These are phyloP conservation scores for Lanius ludovicianus DNA, from an alignment of 2,113 vertebrate species.

Conservation along the genomic window DNA sequence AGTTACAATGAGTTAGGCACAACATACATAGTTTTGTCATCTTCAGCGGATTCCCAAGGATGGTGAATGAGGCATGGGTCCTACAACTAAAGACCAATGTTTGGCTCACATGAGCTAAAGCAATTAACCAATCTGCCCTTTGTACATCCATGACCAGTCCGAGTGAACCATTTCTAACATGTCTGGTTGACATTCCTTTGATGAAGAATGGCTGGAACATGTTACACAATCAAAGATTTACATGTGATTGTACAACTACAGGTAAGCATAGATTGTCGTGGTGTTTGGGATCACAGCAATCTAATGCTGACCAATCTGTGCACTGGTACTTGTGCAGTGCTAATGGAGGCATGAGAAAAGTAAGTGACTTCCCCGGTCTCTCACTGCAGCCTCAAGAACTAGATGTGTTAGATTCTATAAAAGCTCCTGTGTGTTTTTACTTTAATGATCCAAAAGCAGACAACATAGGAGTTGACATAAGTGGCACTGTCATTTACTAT, in stretches of 20 bases:
- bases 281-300: background rate
- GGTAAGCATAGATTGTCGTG: too few relatives aligned
- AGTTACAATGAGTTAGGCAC: background rate
- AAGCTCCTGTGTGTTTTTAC: background rate
- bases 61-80: background rate
- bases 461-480: background rate
- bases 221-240: background rate
- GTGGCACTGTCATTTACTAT: accelerated
- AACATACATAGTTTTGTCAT: background rate
- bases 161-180: background rate
- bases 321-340: too few relatives aligned
- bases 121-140: too few relatives aligned
- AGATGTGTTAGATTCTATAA: background rate
- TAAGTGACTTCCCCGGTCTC: background rate
- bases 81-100: background rate
- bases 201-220: background rate
- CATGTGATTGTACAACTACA: too few relatives aligned
- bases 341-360: background rate
- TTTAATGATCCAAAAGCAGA: accelerated
- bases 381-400: background rate
- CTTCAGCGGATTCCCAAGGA: accelerated
- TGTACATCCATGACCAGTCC: background rate
- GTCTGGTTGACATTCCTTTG: background rate
- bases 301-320: background rate
- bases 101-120: background rate